Percentiles rank a stretch among this genome's conserved stretches.
These are phyloP conservation scores for Hylyphantes graminicola DNA, from an alignment of 1,140 invertebrate species.

Conservation along the genomic window DNA sequence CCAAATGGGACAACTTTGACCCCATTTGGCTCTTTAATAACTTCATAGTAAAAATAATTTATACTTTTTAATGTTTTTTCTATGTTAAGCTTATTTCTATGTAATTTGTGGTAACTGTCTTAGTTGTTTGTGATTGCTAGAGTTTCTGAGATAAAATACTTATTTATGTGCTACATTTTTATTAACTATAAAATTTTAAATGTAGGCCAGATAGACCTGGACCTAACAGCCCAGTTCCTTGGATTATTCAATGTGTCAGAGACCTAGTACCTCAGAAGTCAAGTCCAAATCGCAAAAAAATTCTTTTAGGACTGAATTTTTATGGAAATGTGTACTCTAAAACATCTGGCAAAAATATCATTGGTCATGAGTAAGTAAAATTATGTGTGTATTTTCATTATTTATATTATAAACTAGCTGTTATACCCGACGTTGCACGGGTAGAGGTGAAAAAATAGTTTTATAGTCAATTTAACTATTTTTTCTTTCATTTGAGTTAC, in stretches of 20 bases:
- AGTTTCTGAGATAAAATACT: not conserved
- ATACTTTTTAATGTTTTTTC: too few species aligned
- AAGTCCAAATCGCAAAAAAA: constrained; percentile 77
- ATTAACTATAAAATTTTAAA: not conserved
- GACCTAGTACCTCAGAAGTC: constrained; percentile 73
- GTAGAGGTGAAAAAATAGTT: too few species aligned
- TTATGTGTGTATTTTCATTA: not conserved
- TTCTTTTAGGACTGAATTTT: constrained; percentile 91
- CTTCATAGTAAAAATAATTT: too few species aligned
- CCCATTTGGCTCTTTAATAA: too few species aligned
- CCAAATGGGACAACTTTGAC: too few species aligned
- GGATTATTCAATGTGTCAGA: constrained; percentile 84
- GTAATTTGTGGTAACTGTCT: not conserved
- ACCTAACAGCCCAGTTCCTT: constrained; percentile 87
- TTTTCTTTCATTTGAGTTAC: too few species aligned
- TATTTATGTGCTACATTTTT: not conserved
- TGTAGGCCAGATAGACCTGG: constrained; percentile 68
- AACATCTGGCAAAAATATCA: constrained; percentile 80
- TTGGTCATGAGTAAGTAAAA: constrained; percentile 81
- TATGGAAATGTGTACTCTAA: constrained; percentile 90
- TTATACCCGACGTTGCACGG: too few species aligned
- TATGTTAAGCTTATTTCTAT: too few species aligned
- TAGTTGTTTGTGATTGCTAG: not conserved
- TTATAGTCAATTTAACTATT: too few species aligned
- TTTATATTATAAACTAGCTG: constrained; percentile 1